These are phyloP conservation scores for Drosophila prolongata DNA, from an alignment of 2,888 invertebrate species.

Conservation along the genomic window DNA sequence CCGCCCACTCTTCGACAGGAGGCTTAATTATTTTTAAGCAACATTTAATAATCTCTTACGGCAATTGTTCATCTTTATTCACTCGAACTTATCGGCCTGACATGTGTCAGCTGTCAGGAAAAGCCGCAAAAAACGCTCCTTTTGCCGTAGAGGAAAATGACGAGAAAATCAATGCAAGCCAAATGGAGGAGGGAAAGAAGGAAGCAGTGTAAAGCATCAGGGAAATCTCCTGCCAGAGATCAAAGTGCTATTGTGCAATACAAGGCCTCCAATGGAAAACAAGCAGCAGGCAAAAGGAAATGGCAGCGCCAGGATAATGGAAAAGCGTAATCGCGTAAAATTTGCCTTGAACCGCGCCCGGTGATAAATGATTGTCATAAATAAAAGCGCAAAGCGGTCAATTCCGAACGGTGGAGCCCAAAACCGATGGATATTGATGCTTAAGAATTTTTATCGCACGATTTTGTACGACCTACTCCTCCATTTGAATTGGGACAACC, in stretches of 20 bases:
- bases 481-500: conserved; percentile 44
- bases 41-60: conserved; percentile 48
- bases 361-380: conserved; percentile 84
- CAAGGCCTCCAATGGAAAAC: conserved; percentile 27
- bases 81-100: conserved; percentile 43
- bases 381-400: conserved; percentile 68
- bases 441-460: conserved; percentile 79
- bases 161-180: conserved; percentile 39
- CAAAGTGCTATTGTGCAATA: conserved; percentile 57
- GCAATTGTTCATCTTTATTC: conserved; percentile 46
- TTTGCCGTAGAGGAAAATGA: conserved; percentile 2
- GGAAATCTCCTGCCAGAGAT: conserved; percentile 43
- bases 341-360: conserved; percentile 67
- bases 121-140: conserved; percentile 36
- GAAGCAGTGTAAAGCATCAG: conserved; percentile 19
- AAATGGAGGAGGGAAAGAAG: background rate
- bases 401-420: conserved; percentile 43
- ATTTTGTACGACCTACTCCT: conserved; percentile 62
- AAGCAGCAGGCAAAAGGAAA: conserved; percentile 13
- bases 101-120: conserved; percentile 47
- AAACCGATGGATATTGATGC: conserved; percentile 77
- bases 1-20: background rate
- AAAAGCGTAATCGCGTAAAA: conserved; percentile 77
- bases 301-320: conserved; percentile 65
- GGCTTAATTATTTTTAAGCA: conserved; percentile 50